Percentiles rank a stretch among this genome's conserved stretches.
Evolutionary conservation across 2,113 vertebrate genomes (phyloP).

Genomic region (Canis aureus): DNA sequence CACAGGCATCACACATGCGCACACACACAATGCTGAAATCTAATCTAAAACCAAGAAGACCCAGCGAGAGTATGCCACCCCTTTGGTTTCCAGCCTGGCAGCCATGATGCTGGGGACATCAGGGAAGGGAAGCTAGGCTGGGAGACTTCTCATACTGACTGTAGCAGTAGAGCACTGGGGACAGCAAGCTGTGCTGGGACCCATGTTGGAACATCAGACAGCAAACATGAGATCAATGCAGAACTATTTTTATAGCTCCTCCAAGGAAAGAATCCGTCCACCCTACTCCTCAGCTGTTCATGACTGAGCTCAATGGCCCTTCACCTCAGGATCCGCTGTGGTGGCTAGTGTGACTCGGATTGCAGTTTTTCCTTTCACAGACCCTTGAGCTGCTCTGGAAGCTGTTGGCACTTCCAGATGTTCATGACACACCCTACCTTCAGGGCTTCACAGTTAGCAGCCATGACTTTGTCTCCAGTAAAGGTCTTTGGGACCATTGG

Average conservation of each 20-base stretch:
- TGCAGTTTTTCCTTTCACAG: constrained; percentile 50
- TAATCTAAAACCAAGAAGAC: constrained; percentile 28
- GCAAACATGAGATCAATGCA: constrained; percentile 30
- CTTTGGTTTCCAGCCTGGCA: neutral
- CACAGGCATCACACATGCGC: neutral
- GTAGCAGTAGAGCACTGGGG: neutral
- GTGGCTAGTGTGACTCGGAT: neutral
- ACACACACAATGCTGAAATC: neutral
- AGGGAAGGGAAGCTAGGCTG: neutral
- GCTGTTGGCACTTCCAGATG: constrained; percentile 63
- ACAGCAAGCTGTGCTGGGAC: constrained; percentile 28
- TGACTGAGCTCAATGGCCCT: neutral
- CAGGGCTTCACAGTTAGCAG: constrained; percentile 35
- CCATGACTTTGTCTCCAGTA: constrained; percentile 60
- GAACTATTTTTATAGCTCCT: constrained; percentile 65
- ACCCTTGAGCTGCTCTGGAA: constrained; percentile 50
- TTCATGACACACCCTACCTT: constrained; percentile 63
- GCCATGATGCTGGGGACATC: neutral
- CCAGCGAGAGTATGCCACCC: neutral
- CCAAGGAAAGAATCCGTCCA: constrained; percentile 49
- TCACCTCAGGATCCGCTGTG: constrained; percentile 33
- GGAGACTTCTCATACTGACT: neutral
- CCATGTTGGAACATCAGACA: constrained; percentile 59
- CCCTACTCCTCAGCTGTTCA: constrained; percentile 43
- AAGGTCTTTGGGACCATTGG: constrained; percentile 66